phyloP scores from a whole-genome alignment of 1,140 invertebrate species.

The Bombus polaris region DNA sequence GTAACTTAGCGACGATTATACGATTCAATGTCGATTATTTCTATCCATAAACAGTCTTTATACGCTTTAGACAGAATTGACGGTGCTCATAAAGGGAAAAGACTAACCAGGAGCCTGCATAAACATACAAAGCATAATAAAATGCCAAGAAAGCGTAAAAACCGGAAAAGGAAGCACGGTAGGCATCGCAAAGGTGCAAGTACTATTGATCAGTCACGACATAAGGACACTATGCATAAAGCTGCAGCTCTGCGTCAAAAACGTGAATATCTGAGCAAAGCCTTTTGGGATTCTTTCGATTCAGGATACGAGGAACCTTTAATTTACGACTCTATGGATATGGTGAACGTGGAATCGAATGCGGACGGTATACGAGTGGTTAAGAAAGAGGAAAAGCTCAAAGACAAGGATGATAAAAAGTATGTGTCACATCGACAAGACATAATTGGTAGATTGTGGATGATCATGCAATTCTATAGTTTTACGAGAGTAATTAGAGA shows the following conservation, averaged over 20 bases:
- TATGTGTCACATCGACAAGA: background rate
- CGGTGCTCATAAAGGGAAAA: background rate
- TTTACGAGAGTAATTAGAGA: background rate
- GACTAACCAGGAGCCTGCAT: conserved; percentile 37
- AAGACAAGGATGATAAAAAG: background rate
- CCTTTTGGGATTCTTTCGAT: conserved; percentile 36
- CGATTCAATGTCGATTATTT: background rate
- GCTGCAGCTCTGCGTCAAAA: conserved; percentile 46
- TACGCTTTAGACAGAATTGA: background rate
- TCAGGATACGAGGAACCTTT: conserved; percentile 59
- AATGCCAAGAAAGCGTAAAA: conserved; percentile 30
- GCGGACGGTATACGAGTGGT: no score
- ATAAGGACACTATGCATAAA: conserved; percentile 25
- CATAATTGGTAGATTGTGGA: background rate
- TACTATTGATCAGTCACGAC: conserved; percentile 6
- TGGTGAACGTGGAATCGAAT: background rate
- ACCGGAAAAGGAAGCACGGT: conserved; percentile 27
- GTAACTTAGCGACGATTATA: background rate
- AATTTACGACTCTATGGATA: conserved; percentile 53
- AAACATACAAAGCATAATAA: background rate
- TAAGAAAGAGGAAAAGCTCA: background rate
- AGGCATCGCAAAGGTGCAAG: conserved; percentile 36
- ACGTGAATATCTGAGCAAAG: conserved; percentile 44
- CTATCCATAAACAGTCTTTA: background rate
- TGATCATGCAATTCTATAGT: background rate